Evolutionary conservation across 2,797 vertebrate species (phyloP).

Genomic region (Ptychobarbus kaznakovi): DNA sequence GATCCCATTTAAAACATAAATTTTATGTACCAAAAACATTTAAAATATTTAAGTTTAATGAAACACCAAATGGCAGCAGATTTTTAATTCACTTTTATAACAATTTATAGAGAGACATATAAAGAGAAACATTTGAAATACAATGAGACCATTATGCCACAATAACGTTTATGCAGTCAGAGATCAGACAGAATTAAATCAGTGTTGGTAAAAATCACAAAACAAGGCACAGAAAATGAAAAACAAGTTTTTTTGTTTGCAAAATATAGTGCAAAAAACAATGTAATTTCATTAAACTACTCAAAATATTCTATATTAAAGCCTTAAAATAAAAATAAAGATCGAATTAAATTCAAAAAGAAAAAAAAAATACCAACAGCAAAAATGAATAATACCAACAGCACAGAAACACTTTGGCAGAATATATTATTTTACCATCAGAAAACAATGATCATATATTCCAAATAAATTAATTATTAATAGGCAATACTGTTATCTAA

Average conservation of each 20-base stretch:
- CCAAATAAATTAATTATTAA: slow-evolving; percentile 82
- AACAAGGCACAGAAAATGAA: slow-evolving; percentile 60
- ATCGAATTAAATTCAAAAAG: not conserved
- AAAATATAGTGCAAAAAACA: slow-evolving; percentile 39
- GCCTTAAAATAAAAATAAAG: slow-evolving; percentile 54
- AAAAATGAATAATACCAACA: slow-evolving; percentile 63
- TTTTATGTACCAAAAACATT: not conserved
- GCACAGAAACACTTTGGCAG: slow-evolving; percentile 78
- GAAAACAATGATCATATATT: slow-evolving; percentile 73
- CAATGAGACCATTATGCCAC: slow-evolving; percentile 40
- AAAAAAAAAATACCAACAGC: slow-evolving; percentile 33
- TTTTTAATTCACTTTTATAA: slow-evolving; percentile 77
- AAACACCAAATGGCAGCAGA: slow-evolving; percentile 16
- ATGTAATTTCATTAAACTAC: not conserved
- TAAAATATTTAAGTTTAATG: not conserved
- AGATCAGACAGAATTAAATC: slow-evolving; percentile 57
- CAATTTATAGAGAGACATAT: slow-evolving; percentile 78
- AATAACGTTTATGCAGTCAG: slow-evolving; percentile 64
- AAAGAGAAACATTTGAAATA: slow-evolving; percentile 61
- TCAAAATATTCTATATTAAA: slow-evolving; percentile 11
- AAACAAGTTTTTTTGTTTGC: slow-evolving; percentile 20
- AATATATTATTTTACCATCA: slow-evolving; percentile 71
- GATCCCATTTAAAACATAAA: not conserved
- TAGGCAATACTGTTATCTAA: slow-evolving; percentile 79
- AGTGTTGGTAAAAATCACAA: slow-evolving; percentile 36